Conservation (phyloP, 2,113 vertebrate species). For the Callospermophilus lateralis region DNA sequence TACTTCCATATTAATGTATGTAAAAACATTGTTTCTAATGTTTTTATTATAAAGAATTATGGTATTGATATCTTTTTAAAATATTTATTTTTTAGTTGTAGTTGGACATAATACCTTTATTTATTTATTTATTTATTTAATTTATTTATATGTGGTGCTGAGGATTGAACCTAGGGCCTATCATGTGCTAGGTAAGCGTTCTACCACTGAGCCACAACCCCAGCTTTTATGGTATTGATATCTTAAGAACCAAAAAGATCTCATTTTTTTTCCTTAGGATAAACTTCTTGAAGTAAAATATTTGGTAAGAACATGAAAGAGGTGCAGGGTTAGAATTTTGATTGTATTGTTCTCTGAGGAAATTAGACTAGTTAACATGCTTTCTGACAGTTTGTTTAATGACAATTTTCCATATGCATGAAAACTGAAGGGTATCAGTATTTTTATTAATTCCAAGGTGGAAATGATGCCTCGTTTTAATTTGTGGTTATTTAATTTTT, state of each 20-base stretch:
- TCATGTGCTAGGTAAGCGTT: too few species aligned
- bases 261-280: slow-evolving; percentile 29
- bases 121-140: too few species aligned
- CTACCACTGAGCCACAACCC: too few species aligned
- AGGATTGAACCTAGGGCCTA: too few species aligned
- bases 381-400: background rate
- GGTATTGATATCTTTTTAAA: background rate
- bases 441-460: slow-evolving; percentile 50
- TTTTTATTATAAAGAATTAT: slow-evolving; percentile 17
- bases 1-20: background rate
- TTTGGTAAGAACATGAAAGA: background rate
- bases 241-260: slow-evolving; percentile 20
- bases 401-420: slow-evolving; percentile 3
- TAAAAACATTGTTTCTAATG: background rate
- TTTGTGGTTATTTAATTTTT: background rate
- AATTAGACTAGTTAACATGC: background rate
- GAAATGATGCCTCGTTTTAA: background rate
- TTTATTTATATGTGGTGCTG: too few species aligned
- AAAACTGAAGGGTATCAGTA: slow-evolving; percentile 23
- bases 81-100: too few species aligned
- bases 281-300: slow-evolving; percentile 16
- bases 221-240: background rate
- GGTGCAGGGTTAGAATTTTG: background rate
- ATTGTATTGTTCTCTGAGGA: slow-evolving; percentile 9
- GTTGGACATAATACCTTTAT: too few species aligned